Evolutionary conservation across 2,113 vertebrate species (phyloP).

Genomic region (Lepisosteus oculatus): DNA sequence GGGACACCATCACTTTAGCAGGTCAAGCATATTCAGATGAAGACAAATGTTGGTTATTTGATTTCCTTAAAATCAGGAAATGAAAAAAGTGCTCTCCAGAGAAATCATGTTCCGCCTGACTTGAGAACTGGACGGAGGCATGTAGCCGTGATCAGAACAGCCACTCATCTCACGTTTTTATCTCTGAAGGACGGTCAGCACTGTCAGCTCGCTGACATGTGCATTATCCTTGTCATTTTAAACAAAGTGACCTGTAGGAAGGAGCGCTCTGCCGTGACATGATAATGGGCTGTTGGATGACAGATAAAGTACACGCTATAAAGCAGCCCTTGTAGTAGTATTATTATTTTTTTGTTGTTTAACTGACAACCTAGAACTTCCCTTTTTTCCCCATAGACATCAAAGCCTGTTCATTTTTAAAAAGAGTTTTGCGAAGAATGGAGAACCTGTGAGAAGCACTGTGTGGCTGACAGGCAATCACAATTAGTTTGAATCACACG

Average conservation of each 20-base stretch:
- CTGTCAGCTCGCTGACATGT: conserved; percentile 80
- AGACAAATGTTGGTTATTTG: conserved; percentile 96
- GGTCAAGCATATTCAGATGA: conserved; percentile 95
- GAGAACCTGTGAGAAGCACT: background rate
- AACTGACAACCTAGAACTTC: conserved; percentile 66
- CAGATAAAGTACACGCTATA: conserved; percentile 73
- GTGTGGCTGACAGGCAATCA: too few species aligned
- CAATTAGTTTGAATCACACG: too few species aligned
- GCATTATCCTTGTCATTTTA: conserved; percentile 83
- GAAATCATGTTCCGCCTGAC: conserved; percentile 88
- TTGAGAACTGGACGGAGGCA: conserved; percentile 78
- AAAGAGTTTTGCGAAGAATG: background rate
- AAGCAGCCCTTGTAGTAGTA: conserved; percentile 58
- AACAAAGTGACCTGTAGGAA: conserved; percentile 88
- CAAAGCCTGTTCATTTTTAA: background rate
- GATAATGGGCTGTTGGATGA: conserved; percentile 85
- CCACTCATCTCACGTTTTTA: conserved; percentile 65
- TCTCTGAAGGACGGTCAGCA: conserved; percentile 76
- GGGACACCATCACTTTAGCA: conserved; percentile 82
- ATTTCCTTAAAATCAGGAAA: conserved; percentile 95
- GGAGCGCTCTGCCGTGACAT: conserved; percentile 72
- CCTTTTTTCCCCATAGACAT: conserved; percentile 42
- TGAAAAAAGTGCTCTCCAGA: conserved; percentile 92
- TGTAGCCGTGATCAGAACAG: conserved; percentile 86
- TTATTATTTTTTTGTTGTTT: conserved; percentile 50